phyloP scores from a whole-genome alignment of 1,140 invertebrate species.

The Ctenoplectra terminalis region DNA sequence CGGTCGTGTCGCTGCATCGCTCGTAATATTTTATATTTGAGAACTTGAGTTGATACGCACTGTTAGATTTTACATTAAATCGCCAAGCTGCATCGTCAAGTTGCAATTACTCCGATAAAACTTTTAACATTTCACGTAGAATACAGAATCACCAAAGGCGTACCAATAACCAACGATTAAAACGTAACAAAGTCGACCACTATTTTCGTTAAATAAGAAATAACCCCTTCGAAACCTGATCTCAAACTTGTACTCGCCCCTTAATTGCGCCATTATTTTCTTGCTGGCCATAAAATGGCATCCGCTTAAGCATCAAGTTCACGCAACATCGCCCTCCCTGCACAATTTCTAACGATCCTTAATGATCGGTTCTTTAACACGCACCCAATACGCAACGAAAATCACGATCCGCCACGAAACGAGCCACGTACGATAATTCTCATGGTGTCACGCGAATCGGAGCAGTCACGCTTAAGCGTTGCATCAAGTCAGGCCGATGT shows the following conservation, averaged over 20 bases:
- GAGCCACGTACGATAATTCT: constrained; percentile 22
- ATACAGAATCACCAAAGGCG: too few species aligned
- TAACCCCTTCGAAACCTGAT: background rate
- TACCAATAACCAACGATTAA: too few species aligned
- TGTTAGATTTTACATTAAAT: too few species aligned
- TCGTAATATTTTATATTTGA: too few species aligned
- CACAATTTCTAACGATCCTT: constrained; percentile 13
- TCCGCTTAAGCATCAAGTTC: background rate
- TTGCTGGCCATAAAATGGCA: constrained; percentile 1
- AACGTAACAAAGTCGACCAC: background rate
- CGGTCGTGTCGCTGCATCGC: too few species aligned
- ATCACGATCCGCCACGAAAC: background rate
- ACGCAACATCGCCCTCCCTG: background rate
- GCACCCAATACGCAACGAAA: constrained; percentile 11
- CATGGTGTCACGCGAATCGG: constrained; percentile 27
- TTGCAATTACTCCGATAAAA: too few species aligned
- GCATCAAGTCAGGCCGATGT: constrained; percentile 10
- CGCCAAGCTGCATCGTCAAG: too few species aligned
- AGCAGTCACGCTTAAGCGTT: constrained; percentile 36
- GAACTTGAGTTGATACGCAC: too few species aligned
- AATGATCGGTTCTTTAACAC: constrained; percentile 34
- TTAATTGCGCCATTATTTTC: constrained; percentile 27
- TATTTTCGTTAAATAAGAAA: background rate
- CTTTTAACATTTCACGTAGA: too few species aligned
- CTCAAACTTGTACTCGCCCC: background rate